These are phyloP conservation scores for Sebastes matsubarae DNA, from an alignment of 2,797 vertebrate genomes.

Conservation along the genomic window DNA sequence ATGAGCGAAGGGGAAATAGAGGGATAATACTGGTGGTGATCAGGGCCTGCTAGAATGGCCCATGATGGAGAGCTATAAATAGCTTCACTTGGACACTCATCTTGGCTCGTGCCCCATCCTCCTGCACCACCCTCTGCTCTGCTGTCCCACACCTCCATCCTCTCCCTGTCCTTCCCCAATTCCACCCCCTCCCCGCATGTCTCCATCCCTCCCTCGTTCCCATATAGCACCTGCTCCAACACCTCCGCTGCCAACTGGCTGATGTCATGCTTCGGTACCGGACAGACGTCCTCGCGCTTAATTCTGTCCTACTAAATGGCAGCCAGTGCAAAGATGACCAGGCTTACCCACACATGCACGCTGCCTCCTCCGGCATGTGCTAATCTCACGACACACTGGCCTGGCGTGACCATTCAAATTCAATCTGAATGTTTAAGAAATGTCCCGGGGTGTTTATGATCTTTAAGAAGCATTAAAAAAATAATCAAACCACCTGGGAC, in stretches of 20 bases:
- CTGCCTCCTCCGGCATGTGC: conserved; percentile 31
- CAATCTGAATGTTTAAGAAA: conserved; percentile 31
- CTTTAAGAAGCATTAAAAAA: background rate
- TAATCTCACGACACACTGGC: conserved; percentile 61
- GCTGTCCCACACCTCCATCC: conserved; percentile 76
- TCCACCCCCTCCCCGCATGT: conserved; percentile 63
- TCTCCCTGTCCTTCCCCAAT: conserved; percentile 73
- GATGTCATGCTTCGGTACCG: conserved; percentile 80
- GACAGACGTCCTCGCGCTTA: conserved; percentile 73
- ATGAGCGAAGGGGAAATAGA: conserved; percentile 70
- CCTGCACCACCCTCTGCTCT: conserved; percentile 73
- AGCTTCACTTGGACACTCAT: conserved; percentile 76
- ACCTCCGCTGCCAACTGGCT: conserved; percentile 83
- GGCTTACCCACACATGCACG: conserved; percentile 27
- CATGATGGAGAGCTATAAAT: conserved; percentile 78
- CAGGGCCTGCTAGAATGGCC: conserved; percentile 68
- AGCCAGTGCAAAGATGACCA: conserved; percentile 58
- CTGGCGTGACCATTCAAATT: conserved; percentile 39
- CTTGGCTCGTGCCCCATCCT: conserved; percentile 74
- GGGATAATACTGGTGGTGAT: conserved; percentile 70
- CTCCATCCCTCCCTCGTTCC: conserved; percentile 73
- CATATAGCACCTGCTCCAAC: conserved; percentile 82
- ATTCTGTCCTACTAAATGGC: conserved; percentile 69
- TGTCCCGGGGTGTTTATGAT: background rate
- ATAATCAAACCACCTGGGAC: background rate